A percentile compares a stretch with the other conserved stretches of the same genome.
Evolutionary conservation across 92 coral and sea anemone genomes (phyloP).

Genomic region (Umimayanthus kanabou): DNA sequence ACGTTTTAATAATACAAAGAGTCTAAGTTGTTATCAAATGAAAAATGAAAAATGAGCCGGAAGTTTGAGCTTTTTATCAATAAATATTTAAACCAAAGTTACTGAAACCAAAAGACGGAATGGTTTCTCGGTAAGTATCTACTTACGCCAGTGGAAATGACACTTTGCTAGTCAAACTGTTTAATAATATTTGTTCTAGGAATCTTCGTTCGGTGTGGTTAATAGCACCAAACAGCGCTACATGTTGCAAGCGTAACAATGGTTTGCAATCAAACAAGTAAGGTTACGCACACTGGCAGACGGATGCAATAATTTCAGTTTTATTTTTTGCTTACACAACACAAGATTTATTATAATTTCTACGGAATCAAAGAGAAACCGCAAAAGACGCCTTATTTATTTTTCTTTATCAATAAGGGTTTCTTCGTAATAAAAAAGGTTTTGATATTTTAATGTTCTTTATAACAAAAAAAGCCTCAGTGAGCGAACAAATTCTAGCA

Average conservation of each 20-base stretch:
- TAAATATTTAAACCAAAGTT: background rate
- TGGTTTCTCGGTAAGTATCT: background rate
- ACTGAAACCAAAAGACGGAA: background rate
- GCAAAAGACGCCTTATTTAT: too few species aligned
- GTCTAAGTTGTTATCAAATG: background rate
- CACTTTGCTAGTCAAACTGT: background rate
- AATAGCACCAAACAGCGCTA: background rate
- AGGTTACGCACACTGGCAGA: background rate
- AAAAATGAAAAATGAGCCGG: background rate
- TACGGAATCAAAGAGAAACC: background rate
- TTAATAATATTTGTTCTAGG: conserved; percentile 11
- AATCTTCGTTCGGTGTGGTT: background rate
- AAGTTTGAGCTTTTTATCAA: background rate
- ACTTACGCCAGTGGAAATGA: conserved; percentile 1
- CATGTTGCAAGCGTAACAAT: background rate
- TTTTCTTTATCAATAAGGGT: background rate
- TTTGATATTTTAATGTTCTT: background rate
- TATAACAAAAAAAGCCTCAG: background rate
- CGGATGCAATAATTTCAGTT: background rate
- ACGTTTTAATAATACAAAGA: background rate
- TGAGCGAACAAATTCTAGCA: background rate
- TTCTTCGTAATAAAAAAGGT: background rate
- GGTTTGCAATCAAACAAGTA: background rate
- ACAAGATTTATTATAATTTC: background rate
- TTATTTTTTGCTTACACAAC: conserved; percentile 4